Base-by-base conservation (phyloP, 37 sponge, comb jelly and placozoan species). In the Tethya wilhelma region DNA sequence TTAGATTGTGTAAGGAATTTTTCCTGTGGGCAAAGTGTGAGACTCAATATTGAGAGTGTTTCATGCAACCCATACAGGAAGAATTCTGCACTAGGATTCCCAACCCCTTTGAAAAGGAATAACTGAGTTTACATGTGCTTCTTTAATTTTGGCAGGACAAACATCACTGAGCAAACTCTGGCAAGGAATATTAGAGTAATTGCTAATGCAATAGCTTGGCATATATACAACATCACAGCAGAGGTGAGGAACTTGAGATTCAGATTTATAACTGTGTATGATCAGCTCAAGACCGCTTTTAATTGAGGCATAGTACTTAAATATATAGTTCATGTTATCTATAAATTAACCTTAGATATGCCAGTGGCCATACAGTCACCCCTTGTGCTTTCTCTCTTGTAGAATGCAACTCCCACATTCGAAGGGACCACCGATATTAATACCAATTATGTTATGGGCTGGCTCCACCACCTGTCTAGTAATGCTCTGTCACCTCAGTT, bases 401-500 rank as follows among this genome's bases (percentile, higher is more conserved):
- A n/a, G n/a, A n/a, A n/a, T n/a, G n/a, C n/a, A n/a, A n/a, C n/a
- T n/a, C n/a, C n/a, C n/a, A n/a, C n/a, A n/a, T n/a, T n/a, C n/a
- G n/a, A n/a, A n/a, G 53, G 14, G 14, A n/a, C n/a, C n/a, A n/a
- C n/a, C 42, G 43, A 28, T 41, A 73, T 81, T 6, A 60, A 71
- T 37, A 28, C 37, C 1, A 64, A 71, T 33, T 81, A 41, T 29
- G 14, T 81, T 36, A 9, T 28, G 26, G 25, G 42, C 14, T 81
- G 84, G 75, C 26, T 97, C 29, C 65, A 83, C 22, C 71, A 58
- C 17, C 85, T 97, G 59, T 31, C 93, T 23, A 44, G 77, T 14
- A 55, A 81, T 37, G 58, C 93, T 14, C 81, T 93, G 58, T 81
- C 95, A 0, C 93, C 93, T 14, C 96, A 95, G 33, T 77, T 97